These are phyloP conservation scores for Cyrtonyx montezumae DNA, from an alignment of 2,113 vertebrate species.

Conservation along the genomic window DNA sequence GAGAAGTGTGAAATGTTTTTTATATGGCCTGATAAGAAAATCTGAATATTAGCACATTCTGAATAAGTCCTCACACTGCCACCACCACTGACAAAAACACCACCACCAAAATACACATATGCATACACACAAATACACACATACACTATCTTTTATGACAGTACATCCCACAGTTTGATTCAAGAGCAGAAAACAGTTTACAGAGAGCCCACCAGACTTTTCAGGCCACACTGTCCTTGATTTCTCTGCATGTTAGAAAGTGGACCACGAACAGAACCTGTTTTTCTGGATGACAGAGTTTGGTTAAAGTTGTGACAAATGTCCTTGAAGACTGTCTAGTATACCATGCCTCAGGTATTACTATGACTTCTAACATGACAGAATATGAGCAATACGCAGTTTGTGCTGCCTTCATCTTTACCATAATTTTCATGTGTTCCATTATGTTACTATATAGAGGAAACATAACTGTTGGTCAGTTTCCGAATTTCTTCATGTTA, in stretches of 20 bases:
- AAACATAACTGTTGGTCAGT: rapidly evolving
- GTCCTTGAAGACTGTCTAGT: neutral
- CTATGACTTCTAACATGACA: neutral
- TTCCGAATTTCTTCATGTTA: neutral
- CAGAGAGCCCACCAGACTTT: rapidly evolving
- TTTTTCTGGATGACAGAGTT: neutral
- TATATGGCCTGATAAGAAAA: neutral
- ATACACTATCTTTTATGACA: neutral
- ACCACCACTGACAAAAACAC: neutral
- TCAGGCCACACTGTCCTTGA: neutral
- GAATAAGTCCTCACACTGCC: neutral
- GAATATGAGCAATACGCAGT: neutral
- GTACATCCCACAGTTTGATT: neutral
- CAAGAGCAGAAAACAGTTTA: neutral
- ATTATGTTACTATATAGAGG: neutral
- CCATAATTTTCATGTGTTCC: neutral
- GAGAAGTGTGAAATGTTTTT: neutral
- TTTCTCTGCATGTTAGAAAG: neutral
- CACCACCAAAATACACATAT: neutral
- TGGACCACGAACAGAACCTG: neutral
- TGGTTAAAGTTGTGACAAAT: neutral
- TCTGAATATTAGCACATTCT: neutral
- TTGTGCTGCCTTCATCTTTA: neutral
- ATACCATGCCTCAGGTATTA: neutral
- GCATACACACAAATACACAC: neutral